Evolutionary conservation across 2,113 vertebrate genomes (phyloP).

Genomic region (Thinocorus orbignyianus): DNA sequence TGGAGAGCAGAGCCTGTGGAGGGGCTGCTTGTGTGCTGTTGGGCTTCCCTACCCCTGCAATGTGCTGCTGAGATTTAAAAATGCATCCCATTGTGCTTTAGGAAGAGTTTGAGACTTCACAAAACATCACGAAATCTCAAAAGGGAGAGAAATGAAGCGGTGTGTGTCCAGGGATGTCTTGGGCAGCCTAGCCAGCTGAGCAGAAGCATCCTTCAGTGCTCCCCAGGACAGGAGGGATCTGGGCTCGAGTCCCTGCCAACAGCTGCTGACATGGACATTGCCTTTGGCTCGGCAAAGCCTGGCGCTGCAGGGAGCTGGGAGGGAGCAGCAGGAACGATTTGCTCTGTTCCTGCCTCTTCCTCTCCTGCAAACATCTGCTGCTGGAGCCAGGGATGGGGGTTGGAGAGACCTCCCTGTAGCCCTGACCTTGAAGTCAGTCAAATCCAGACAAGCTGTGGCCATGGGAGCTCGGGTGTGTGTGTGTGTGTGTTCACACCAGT

Average conservation of each 20-base stretch:
- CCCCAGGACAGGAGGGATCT: background rate
- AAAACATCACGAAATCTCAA: background rate
- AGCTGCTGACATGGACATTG: background rate
- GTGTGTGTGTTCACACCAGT: rapidly evolving
- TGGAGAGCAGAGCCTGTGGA: background rate
- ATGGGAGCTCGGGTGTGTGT: background rate
- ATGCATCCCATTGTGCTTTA: background rate
- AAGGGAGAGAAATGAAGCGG: background rate
- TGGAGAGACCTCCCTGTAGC: background rate
- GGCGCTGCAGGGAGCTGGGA: background rate
- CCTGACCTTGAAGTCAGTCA: background rate
- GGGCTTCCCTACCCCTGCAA: background rate
- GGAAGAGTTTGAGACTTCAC: background rate
- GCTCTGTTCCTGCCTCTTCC: background rate
- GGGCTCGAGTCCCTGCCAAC: background rate
- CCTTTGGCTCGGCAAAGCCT: background rate
- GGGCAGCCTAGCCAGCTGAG: background rate
- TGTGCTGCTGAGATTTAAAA: background rate
- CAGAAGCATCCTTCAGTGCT: background rate
- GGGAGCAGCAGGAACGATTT: background rate
- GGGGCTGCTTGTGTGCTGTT: background rate
- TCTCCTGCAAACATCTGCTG: background rate
- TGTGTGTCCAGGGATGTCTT: background rate
- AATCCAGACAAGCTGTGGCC: background rate
- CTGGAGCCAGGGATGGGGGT: background rate